phyloP scores from a whole-genome alignment of 2,797 vertebrate genomes.

The Sciaenops ocellatus region DNA sequence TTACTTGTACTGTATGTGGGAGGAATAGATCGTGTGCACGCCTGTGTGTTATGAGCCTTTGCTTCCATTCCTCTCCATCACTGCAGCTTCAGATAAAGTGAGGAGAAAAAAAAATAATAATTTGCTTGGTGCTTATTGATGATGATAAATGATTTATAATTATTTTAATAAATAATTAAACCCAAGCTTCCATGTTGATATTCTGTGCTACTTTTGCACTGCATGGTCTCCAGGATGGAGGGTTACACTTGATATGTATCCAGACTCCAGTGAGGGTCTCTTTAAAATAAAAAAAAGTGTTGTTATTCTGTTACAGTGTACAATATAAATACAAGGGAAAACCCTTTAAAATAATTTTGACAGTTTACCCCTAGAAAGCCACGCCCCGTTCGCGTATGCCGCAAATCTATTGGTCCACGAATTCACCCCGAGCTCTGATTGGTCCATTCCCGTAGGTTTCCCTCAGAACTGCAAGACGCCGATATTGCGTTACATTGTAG shows the following conservation, averaged over 20 bases:
- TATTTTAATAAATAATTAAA: conserved; percentile 80
- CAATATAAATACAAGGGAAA: conserved; percentile 91
- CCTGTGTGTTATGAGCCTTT: conserved; percentile 49
- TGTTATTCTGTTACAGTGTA: conserved; percentile 70
- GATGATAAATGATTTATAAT: conserved; percentile 76
- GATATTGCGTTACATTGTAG: conserved; percentile 99
- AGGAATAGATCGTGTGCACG: conserved; percentile 71
- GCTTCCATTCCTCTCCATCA: conserved; percentile 58
- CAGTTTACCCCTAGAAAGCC: conserved; percentile 90
- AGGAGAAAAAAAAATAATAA: conserved; percentile 30
- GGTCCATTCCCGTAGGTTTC: conserved; percentile 90
- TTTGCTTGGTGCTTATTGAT: conserved; percentile 75
- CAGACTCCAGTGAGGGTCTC: conserved; percentile 52
- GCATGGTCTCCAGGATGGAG: conserved; percentile 7
- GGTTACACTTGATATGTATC: conserved; percentile 14
- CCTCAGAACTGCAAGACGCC: conserved; percentile 98
- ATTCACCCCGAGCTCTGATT: conserved; percentile 87
- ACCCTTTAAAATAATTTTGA: conserved; percentile 97
- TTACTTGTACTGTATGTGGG: conserved; percentile 73
- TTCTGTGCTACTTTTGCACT: conserved; percentile 52
- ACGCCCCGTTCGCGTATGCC: conserved; percentile 82
- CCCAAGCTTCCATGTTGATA: conserved; percentile 65
- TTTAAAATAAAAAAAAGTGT: conserved; percentile 67
- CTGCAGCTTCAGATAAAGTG: conserved; percentile 57
- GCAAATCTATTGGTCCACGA: conserved; percentile 85